These are phyloP conservation scores for Trichogramma dendrolimi DNA, from an alignment of 2,888 invertebrate genomes.

Conservation along the genomic window DNA sequence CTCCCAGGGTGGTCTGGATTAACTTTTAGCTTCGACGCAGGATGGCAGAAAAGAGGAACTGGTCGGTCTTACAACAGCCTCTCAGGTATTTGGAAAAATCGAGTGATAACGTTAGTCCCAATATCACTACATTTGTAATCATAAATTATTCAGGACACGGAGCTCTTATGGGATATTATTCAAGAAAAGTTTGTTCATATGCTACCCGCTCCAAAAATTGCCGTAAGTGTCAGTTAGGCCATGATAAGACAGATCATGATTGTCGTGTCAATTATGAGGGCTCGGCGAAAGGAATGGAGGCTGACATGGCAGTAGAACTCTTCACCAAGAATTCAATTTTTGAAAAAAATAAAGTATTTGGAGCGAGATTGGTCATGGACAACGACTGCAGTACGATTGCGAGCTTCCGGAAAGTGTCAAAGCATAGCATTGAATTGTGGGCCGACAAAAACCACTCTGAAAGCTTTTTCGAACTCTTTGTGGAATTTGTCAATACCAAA, in stretches of 20 bases:
- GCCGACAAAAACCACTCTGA: background rate
- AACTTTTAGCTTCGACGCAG: conserved; percentile 20
- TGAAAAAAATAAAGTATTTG: conserved; percentile 20
- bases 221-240: conserved; percentile 13
- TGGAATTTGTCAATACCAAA: background rate
- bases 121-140: background rate
- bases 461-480: background rate
- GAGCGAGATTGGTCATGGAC: conserved; percentile 27
- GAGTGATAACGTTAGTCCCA: no score
- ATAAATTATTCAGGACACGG: background rate
- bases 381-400: conserved; percentile 30
- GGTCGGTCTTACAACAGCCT: conserved; percentile 20
- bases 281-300: conserved; percentile 32
- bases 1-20: background rate
- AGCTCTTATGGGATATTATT: conserved; percentile 17
- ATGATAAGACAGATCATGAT: conserved; percentile 23
- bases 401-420: conserved; percentile 14
- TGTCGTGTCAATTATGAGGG: conserved; percentile 30
- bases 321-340: conserved; percentile 22
- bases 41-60: conserved; percentile 22
- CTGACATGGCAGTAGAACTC: conserved; percentile 28
- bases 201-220: conserved; percentile 18
- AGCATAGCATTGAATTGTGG: background rate
- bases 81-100: conserved; percentile 12
- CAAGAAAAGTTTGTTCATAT: conserved; percentile 19